Conservation (phyloP, 2,113 vertebrate genomes). For the Geococcyx californianus region DNA sequence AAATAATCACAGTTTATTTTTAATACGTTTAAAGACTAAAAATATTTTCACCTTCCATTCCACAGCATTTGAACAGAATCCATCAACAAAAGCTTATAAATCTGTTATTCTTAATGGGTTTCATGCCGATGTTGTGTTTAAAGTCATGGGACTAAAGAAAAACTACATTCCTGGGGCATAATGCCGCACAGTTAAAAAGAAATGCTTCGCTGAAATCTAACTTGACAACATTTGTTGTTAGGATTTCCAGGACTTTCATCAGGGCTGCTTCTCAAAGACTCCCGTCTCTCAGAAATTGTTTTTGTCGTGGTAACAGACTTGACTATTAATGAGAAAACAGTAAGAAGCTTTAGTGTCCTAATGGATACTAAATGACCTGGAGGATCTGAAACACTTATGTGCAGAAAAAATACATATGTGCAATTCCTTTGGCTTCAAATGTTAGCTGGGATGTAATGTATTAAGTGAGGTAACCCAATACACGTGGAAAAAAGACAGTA, state of each 20-base stretch:
- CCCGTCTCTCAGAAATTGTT: conserved; percentile 60
- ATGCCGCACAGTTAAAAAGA: conserved; percentile 16
- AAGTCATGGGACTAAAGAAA: conserved; percentile 40
- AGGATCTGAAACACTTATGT: conserved; percentile 46
- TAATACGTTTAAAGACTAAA: conserved; percentile 38
- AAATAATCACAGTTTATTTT: conserved; percentile 56
- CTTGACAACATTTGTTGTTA: conserved; percentile 46
- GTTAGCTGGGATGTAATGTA: not conserved
- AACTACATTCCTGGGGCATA: conserved; percentile 44
- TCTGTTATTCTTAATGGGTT: conserved; percentile 53
- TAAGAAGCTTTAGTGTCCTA: conserved; percentile 64
- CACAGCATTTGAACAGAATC: conserved; percentile 43
- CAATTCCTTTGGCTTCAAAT: not conserved
- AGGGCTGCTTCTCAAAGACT: conserved; percentile 56
- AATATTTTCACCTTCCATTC: conserved; percentile 57
- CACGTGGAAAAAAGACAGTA: not conserved
- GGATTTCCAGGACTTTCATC: conserved; percentile 65
- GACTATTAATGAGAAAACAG: conserved; percentile 65
- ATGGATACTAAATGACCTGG: conserved; percentile 64
- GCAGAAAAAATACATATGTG: conserved; percentile 35
- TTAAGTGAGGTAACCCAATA: not conserved
- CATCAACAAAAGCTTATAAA: conserved; percentile 57
- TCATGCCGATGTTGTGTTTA: conserved; percentile 46
- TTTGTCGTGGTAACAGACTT: conserved; percentile 58
- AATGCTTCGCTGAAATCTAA: conserved; percentile 30